Base-by-base conservation (phyloP, 2,888 invertebrate genomes). In the Drosophila birchii region DNA sequence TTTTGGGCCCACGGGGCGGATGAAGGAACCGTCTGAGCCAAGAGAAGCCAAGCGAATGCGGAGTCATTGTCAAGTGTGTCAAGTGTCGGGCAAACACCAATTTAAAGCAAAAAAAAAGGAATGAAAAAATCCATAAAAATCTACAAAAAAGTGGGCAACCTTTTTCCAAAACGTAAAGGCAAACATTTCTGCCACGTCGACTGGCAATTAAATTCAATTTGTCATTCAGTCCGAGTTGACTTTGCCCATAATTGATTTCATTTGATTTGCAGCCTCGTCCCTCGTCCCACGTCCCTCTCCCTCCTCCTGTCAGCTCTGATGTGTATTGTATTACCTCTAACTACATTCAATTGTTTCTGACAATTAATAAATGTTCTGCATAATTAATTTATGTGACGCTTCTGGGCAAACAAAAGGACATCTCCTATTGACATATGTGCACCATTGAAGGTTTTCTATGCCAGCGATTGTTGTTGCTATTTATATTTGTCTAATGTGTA, bases 231-330 rank as follows among this genome's bases (percentile, higher is more conserved):
- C 66, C 69, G 74, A 81, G 78, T 77, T 84, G 85, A 81, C 81
- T 81, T 81, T 81, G 68, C 71, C 71, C 81, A 81, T 84, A 84
- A 82, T 82, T 82, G 85, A 82, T 84, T 82, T 85, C 75, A 85
- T 81, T 81, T 80, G 83, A 80, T 80, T 80, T 77, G 45, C 47
- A 18, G 57, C 45, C 26, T 44, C 61, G 45, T 14, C 34, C 16
- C 23, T 11, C n/a, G n/a, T n/a, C n/a, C n/a, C n/a, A n/a, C n/a
- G n/a, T 0, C 14, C 7, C 23, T 32, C 7, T 7, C 6, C 14
- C 9, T 7, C 6, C 14, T 5, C 4, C 9, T 45, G 9, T 4
- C 45, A 8, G n/a, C 26, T 8, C 23, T 14, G 20, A 54, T 38
- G 58, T 51, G 59, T 66, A 67, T 78, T 78, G 81, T 68, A 54